Evolutionary conservation across 1,140 invertebrate genomes (phyloP).

Genomic region (Venustaconcha ellipsiformis): DNA sequence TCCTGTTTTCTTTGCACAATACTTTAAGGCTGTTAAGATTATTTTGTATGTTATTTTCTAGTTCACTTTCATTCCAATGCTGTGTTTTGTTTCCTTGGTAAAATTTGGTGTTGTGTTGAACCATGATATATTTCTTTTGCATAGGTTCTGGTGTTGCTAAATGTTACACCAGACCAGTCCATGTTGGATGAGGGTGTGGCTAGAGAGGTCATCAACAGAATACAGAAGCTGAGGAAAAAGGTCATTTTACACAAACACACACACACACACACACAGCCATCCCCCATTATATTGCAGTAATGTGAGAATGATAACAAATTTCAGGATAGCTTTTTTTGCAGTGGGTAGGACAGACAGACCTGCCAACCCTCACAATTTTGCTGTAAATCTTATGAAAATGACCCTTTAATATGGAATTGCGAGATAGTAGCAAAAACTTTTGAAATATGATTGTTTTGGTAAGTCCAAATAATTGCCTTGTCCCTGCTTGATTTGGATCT

Average conservation of each 20-base stretch:
- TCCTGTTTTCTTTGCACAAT: neutral
- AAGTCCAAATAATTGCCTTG: too few relatives aligned
- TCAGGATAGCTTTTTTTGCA: neutral
- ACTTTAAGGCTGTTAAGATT: neutral
- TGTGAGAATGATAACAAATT: neutral
- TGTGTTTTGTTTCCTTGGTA: neutral
- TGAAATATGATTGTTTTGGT: too few relatives aligned
- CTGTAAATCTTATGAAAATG: too few relatives aligned
- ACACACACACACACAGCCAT: neutral
- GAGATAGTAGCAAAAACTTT: too few relatives aligned
- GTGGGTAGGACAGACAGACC: neutral
- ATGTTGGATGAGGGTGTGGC: conserved; percentile 86
- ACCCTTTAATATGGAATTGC: too few relatives aligned
- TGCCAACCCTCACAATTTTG: neutral
- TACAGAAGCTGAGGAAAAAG: conserved; percentile 98
- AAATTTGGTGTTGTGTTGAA: neutral
- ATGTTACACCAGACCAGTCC: conserved; percentile 80
- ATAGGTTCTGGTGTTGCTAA: conserved; percentile 70
- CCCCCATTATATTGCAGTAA: neutral
- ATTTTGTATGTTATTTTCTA: neutral
- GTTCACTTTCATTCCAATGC: neutral
- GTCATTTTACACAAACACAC: conserved; percentile 22
- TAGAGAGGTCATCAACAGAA: conserved; percentile 94
- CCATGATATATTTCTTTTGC: conserved; percentile 9
- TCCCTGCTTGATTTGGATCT: too few relatives aligned